Base-by-base conservation (phyloP, 2,888 invertebrate species). In the Axea sp. region DNA sequence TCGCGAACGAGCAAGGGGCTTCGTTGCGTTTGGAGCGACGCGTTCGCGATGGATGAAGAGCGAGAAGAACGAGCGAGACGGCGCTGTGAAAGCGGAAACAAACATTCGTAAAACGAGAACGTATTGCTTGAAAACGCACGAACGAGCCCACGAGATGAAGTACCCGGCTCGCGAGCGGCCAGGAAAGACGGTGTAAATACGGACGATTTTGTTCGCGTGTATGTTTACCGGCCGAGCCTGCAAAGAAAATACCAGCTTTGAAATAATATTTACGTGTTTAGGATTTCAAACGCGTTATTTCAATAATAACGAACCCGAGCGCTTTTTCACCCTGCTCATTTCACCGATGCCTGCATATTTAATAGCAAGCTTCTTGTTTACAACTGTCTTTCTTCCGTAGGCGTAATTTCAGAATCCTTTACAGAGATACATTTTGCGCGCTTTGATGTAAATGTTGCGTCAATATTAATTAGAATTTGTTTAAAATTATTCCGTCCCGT, bases 61-160 rank as follows among this genome's bases (percentile, higher is more conserved):
- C 17, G 9, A 1, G 41, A n/a, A n/a, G n/a, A 7, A 7, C 41
- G 24, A 41, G 31, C 9, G 14, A 47, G 30, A 26, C 17, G 12
- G 11, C 57, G 77, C 79, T 65, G 78, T 73, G 78, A 80, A 79
- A 83, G 57, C 79, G 81, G 83, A 82, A 84, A 84, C 83, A 84
- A 84, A 85, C 84, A 84, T 81, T 76, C 37, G 74, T 78, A 73
- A 60, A 69, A 55, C 43, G 53, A 45, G 45, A 65, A 26, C 33
- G 31, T 53, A 11, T 37, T 41, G 7, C 39, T 45, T 37, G 59
- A 41, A 55, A 41, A 35, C 35, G 35, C 51, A 26, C 30, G 51
- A 15, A 45, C 28, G 15, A 39, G 19, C 37, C 15, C 26, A 24
- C 37, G 49, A 22, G 24, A 62, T 67, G 39, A 57, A 67, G 64